Evolutionary conservation across 2,888 invertebrate species (phyloP).

Genomic region (Aelia acuminata): DNA sequence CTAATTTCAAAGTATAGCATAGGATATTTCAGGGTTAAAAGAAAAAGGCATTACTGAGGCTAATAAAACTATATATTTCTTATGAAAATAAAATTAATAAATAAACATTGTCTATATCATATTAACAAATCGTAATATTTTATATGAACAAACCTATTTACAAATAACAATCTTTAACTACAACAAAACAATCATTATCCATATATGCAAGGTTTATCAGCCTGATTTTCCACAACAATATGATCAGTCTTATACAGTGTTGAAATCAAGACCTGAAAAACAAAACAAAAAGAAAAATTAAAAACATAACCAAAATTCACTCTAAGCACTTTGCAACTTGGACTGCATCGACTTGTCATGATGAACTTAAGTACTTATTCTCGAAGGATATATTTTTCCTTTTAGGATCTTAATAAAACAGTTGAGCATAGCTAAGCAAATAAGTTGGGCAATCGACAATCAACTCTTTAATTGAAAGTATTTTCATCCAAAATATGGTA

Average conservation of each 20-base stretch:
- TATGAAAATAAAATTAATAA: neutral
- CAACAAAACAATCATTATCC: neutral
- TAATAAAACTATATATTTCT: neutral
- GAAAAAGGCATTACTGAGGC: neutral
- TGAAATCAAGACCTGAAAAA: constrained; percentile 5
- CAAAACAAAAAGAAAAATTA: neutral
- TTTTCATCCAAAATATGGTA: too few species aligned
- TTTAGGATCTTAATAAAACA: too few species aligned
- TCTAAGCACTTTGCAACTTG: too few species aligned
- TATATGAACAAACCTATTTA: neutral
- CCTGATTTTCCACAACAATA: constrained; percentile 13
- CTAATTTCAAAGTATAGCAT: too few species aligned
- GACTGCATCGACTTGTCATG: too few species aligned
- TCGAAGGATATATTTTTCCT: too few species aligned
- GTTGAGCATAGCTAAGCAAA: too few species aligned
- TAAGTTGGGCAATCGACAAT: too few species aligned
- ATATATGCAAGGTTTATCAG: neutral
- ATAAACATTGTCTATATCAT: neutral
- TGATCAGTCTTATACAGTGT: neutral
- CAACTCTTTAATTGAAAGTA: too few species aligned
- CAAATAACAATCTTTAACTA: neutral
- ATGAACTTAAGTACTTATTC: too few species aligned
- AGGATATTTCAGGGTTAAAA: neutral
- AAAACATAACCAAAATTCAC: too few species aligned
- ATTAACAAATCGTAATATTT: neutral